Percentiles rank a stretch among this genome's conserved stretches.
These are phyloP conservation scores for Hydropsyche tenuis DNA, from an alignment of 1,140 invertebrate genomes.

Conservation along the genomic window DNA sequence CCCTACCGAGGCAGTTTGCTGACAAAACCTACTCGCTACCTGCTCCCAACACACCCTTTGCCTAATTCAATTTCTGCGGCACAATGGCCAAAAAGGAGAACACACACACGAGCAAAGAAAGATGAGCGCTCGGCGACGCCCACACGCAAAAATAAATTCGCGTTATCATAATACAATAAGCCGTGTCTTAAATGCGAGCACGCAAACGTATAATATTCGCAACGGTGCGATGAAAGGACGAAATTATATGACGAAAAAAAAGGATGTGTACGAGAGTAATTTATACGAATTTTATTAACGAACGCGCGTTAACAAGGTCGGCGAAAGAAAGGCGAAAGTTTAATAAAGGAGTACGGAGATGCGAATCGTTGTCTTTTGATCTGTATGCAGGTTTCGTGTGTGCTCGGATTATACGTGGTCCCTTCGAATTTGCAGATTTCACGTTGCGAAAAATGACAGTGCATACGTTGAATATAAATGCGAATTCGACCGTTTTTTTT, in stretches of 20 bases:
- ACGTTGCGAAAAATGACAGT: conserved; percentile 18
- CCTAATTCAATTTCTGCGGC: conserved; percentile 21
- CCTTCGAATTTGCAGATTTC: conserved; percentile 11
- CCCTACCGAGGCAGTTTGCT: neutral
- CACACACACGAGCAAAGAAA: neutral
- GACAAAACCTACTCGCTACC: too few relatives aligned
- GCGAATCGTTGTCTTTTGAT: conserved; percentile 21
- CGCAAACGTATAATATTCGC: conserved; percentile 5
- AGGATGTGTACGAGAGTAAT: neutral
- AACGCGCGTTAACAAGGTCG: too few relatives aligned
- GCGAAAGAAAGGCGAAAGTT: neutral
- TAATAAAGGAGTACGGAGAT: conserved; percentile 9
- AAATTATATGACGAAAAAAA: neutral
- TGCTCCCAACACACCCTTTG: neutral
- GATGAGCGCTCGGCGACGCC: neutral
- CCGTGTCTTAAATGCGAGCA: neutral
- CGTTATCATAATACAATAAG: conserved; percentile 28
- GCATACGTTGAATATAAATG: conserved; percentile 15
- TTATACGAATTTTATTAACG: conserved; percentile 1
- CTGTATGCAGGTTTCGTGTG: conserved; percentile 27
- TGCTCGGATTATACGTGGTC: conserved; percentile 9
- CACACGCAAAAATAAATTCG: conserved; percentile 18
- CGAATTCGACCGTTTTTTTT: neutral
- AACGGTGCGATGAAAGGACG: neutral
- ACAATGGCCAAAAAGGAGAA: neutral